These are phyloP conservation scores for Corythoichthys haematopterus DNA, from an alignment of 2,113 vertebrate species.

Conservation along the genomic window DNA sequence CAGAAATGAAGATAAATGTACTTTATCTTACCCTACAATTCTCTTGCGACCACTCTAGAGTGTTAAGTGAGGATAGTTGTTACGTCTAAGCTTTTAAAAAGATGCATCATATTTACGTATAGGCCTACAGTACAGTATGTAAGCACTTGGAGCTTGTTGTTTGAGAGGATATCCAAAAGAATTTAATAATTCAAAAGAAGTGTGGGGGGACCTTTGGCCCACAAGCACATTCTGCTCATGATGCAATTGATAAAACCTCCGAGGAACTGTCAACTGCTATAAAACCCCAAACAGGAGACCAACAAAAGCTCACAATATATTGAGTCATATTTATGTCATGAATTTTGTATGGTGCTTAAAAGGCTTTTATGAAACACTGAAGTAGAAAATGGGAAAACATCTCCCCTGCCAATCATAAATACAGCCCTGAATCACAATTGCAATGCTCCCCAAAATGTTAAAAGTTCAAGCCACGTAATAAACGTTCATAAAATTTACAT, in stretches of 20 bases:
- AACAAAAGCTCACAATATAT: not conserved
- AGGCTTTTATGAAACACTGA: not conserved
- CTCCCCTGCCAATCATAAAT: not conserved
- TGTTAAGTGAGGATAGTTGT: no score
- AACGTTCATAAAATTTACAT: no score
- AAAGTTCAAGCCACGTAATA: not conserved
- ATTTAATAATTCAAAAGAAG: not conserved
- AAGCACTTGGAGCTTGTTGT: not conserved
- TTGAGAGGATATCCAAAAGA: not conserved
- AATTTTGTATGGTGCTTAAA: not conserved
- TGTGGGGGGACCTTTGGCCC: not conserved
- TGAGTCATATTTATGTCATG: constrained; percentile 1
- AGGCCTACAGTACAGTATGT: no score
- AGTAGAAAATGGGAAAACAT: not conserved
- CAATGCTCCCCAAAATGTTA: not conserved
- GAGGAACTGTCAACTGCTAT: not conserved
- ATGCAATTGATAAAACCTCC: not conserved
- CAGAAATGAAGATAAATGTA: not conserved
- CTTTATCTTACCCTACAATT: not conserved
- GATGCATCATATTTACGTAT: no score
- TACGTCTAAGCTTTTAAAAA: no score
- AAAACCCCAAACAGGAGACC: not conserved
- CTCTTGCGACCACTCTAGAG: no score
- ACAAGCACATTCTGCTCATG: not conserved
- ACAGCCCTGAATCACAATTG: not conserved